Evolutionary conservation across 2,888 invertebrate genomes (phyloP), one percentile per base, ranked within the genome.

Genomic region (Dusona sp.): DNA sequence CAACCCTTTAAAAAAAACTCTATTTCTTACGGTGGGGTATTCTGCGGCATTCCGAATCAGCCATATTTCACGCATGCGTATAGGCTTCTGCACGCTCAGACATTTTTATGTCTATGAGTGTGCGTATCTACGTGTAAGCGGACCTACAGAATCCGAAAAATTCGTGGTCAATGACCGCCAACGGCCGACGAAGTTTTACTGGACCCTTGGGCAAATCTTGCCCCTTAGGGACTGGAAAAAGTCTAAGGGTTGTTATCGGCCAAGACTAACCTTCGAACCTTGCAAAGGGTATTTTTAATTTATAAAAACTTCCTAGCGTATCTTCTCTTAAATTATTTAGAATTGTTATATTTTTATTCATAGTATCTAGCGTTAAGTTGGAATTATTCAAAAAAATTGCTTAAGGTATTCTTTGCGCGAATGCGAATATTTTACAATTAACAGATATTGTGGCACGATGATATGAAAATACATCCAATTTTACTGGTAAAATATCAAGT

Each of bases 131-230:
- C 51, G 68, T 48, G 67, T 25, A 74, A 79, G 36, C 42, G 57
- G 74, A 67, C 73, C 65, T 19, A 51, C 61, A 74, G 64, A 67
- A 74, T 64, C 67, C 33, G 51, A 57, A 74, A n/a, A 82, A 79
- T 79, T 72, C 57, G 75, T 79, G 85, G 85, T 86, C 85, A 77
- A 54, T 79, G 85, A 86, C 85, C 85, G 80, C 80, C 74, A 38
- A 83, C 42, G 75, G 45, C 19, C 72, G 70, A 36, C n/a, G 33
- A 57, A 79, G 78, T 54, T 51, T 57, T 36, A 25, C 29, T n/a
- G 51, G 68, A 74, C 68, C 75, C 67, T 36, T 57, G 33, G 25
- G 54, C 68, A 45, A 57, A 22, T 48, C 67, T 42, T 22, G 77
- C 45, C 67, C 51, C 72, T 73, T 51, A 25, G 42, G 65, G 79